phyloP scores from a whole-genome alignment of 2,113 vertebrate species.

The Rhombomys opimus region DNA sequence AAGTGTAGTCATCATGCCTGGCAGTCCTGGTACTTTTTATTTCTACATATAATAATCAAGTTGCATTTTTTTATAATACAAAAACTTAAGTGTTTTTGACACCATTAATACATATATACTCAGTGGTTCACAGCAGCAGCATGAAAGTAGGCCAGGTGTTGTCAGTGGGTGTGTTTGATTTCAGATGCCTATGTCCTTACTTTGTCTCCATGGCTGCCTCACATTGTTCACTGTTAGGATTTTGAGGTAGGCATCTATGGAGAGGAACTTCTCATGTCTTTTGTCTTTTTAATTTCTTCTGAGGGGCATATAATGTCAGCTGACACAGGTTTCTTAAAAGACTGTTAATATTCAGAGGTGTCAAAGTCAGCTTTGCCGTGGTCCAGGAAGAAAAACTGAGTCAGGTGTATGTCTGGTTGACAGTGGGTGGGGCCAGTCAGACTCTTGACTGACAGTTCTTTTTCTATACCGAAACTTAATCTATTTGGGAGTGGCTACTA shows the following conservation, averaged over 20 bases:
- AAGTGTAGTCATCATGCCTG: background rate
- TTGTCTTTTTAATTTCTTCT: background rate
- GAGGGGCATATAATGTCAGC: background rate
- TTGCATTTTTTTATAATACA: conserved; percentile 25
- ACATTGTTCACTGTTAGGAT: background rate
- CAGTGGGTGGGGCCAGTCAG: no score
- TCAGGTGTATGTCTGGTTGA: no score
- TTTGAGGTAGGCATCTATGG: background rate
- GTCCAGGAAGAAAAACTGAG: no score
- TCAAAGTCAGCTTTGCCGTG: no score
- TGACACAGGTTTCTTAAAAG: background rate
- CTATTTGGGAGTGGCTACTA: no score
- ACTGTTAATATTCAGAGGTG: no score
- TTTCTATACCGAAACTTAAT: no score
- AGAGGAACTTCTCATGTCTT: background rate
- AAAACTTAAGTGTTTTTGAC: background rate
- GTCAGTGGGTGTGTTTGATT: background rate
- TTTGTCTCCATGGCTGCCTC: background rate
- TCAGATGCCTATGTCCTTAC: background rate
- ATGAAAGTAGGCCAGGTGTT: background rate
- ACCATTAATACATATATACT: background rate
- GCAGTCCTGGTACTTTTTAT: background rate
- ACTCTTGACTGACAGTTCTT: no score
- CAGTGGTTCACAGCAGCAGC: background rate
- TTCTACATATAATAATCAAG: background rate